Evolutionary conservation across 2,113 vertebrate species (phyloP).

Genomic region (Lipotes vexillifer): DNA sequence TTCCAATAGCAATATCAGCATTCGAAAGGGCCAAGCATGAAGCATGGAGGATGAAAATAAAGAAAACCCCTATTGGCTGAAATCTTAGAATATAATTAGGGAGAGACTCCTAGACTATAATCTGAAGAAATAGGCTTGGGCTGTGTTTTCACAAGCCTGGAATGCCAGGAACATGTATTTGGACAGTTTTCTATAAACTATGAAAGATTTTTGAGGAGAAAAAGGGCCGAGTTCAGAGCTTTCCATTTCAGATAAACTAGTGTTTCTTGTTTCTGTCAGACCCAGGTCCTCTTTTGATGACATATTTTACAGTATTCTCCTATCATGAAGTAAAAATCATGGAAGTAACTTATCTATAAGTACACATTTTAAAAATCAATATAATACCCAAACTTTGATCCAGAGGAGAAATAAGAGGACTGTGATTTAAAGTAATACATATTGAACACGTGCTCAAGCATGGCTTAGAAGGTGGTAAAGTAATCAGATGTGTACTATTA

Average conservation of each 20-base stretch:
- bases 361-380: background rate
- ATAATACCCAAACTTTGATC: background rate
- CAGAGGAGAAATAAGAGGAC: background rate
- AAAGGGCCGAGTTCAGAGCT: background rate
- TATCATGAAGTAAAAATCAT: constrained; percentile 13
- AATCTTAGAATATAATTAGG: background rate
- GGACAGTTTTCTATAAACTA: background rate
- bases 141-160: background rate
- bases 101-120: background rate
- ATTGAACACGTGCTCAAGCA: background rate
- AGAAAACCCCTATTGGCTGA: background rate
- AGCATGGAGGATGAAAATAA: background rate
- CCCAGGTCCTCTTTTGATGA: background rate
- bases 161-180: background rate
- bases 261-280: background rate
- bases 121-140: background rate
- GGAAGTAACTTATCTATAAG: background rate
- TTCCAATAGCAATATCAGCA: background rate
- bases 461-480: background rate
- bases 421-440: background rate
- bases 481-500: background rate
- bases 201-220: background rate
- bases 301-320: background rate
- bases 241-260: background rate
- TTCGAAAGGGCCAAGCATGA: background rate